Conservation (phyloP, 2,113 vertebrate species). For the Atherinomorus stipes region DNA sequence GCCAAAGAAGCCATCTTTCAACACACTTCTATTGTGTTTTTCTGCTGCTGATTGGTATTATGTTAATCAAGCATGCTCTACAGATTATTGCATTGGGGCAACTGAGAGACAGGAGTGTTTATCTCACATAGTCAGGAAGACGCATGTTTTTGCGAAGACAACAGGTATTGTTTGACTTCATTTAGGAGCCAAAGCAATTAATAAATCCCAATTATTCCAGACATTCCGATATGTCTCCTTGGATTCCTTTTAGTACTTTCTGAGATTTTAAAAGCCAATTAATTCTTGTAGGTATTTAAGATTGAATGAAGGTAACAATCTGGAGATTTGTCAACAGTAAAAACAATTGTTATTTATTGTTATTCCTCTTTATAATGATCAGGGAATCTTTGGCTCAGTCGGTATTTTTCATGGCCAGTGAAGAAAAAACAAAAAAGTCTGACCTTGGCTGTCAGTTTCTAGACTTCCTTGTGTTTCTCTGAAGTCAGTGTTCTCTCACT, state of each 20-base stretch:
- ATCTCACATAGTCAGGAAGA: neutral
- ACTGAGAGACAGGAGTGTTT: constrained; percentile 6
- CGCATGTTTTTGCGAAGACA: neutral
- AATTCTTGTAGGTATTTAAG: neutral
- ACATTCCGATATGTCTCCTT: neutral
- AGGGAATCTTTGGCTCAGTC: neutral
- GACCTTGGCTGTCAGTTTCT: constrained; percentile 15
- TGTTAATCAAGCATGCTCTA: constrained; percentile 21
- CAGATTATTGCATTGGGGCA: constrained; percentile 21
- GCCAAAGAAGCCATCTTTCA: constrained; percentile 49
- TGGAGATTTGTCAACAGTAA: neutral
- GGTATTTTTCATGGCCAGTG: constrained; percentile 10
- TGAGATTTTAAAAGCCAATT: no score
- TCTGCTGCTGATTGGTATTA: constrained; percentile 34
- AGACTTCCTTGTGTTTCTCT: constrained; percentile 8
- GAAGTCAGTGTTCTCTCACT: constrained; percentile 20
- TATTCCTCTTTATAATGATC: no score
- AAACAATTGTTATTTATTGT: neutral
- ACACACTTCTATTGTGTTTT: constrained; percentile 17
- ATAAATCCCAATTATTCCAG: neutral
- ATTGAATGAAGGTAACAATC: neutral
- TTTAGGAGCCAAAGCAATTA: neutral
- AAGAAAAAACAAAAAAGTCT: constrained; percentile 17
- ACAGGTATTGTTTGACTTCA: neutral
- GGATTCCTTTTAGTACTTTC: neutral